Percentiles rank a stretch among this genome's conserved stretches.
Conservation (phyloP, 1,140 invertebrate genomes). For the Temnothorax nylanderi region DNA sequence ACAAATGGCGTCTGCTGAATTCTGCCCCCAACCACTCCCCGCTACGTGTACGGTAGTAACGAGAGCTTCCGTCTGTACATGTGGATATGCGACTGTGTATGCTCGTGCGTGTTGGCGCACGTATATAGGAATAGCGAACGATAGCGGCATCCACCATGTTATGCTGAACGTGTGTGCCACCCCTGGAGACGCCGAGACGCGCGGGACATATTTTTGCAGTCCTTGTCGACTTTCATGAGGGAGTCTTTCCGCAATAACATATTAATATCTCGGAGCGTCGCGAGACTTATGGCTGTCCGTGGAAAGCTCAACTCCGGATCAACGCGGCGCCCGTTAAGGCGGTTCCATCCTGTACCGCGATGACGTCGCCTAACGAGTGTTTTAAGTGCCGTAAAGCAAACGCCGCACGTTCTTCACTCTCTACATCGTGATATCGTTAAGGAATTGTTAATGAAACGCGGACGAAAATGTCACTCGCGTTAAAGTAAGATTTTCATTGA, state of each 20-base stretch:
- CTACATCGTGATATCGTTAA: slow-evolving; percentile 62
- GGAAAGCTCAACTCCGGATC: slow-evolving; percentile 81
- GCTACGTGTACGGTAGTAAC: slow-evolving; percentile 68
- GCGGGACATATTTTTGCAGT: slow-evolving; percentile 84
- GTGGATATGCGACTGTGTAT: slow-evolving; percentile 32
- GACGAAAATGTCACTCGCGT: slow-evolving; percentile 51
- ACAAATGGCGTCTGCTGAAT: slow-evolving; percentile 86
- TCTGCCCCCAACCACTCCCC: slow-evolving; percentile 73
- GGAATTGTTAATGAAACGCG: slow-evolving; percentile 76
- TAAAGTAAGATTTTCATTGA: neutral
- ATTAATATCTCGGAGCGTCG: slow-evolving; percentile 83
- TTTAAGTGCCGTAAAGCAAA: slow-evolving; percentile 83
- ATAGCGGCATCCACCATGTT: slow-evolving; percentile 54
- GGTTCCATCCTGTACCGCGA: slow-evolving; percentile 48
- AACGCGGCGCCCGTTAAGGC: slow-evolving; percentile 78
- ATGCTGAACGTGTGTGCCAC: slow-evolving; percentile 28
- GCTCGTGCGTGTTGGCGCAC: slow-evolving; percentile 22
- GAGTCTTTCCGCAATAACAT: slow-evolving; percentile 85
- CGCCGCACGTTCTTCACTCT: slow-evolving; percentile 77
- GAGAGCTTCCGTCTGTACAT: slow-evolving; percentile 58
- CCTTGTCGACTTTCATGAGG: slow-evolving; percentile 86
- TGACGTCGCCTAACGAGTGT: slow-evolving; percentile 60
- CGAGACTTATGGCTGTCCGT: slow-evolving; percentile 80
- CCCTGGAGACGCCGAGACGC: slow-evolving; percentile 65
- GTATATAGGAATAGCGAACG: slow-evolving; percentile 56